Conservation (phyloP, 2,113 vertebrate species). For the Oncorhynchus masou region DNA sequence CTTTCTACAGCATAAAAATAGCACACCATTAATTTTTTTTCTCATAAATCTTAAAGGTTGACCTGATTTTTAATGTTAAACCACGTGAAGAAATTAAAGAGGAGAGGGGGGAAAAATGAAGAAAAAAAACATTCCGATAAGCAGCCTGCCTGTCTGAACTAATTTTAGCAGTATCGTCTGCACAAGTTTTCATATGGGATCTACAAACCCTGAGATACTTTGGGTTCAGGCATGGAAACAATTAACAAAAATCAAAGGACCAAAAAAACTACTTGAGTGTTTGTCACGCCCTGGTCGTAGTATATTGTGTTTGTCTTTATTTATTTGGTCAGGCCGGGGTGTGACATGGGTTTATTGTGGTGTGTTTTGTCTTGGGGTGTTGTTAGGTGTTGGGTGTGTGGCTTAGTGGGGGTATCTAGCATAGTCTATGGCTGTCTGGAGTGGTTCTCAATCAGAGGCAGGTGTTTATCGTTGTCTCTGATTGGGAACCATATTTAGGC, state of each 20-base stretch:
- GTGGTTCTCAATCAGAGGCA: too few species aligned
- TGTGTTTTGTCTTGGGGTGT: too few species aligned
- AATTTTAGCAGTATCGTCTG: constrained; percentile 60
- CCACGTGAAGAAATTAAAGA: constrained; percentile 73
- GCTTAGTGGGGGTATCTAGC: too few species aligned
- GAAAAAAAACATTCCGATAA: constrained; percentile 55
- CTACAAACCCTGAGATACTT: constrained; percentile 50
- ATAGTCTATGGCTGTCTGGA: too few species aligned
- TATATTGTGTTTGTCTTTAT: too few species aligned
- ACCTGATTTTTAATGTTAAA: constrained; percentile 80
- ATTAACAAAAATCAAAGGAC: constrained; percentile 29
- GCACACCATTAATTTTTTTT: constrained; percentile 80
- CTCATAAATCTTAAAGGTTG: constrained; percentile 79
- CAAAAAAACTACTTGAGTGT: constrained; percentile 31
- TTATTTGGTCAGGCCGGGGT: too few species aligned
- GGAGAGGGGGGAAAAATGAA: neutral
- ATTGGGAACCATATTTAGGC: too few species aligned
- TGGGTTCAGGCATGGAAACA: constrained; percentile 36
- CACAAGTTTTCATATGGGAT: constrained; percentile 53
- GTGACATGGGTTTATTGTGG: too few species aligned
- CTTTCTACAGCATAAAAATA: constrained; percentile 80
- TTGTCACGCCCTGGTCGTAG: too few species aligned
- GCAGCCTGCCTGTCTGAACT: constrained; percentile 55
- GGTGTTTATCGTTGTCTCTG: too few species aligned
- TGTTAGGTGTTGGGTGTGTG: too few species aligned